These are phyloP conservation scores for Pemphigus obesinymphae DNA, from an alignment of 1,140 invertebrate species.

Conservation along the genomic window DNA sequence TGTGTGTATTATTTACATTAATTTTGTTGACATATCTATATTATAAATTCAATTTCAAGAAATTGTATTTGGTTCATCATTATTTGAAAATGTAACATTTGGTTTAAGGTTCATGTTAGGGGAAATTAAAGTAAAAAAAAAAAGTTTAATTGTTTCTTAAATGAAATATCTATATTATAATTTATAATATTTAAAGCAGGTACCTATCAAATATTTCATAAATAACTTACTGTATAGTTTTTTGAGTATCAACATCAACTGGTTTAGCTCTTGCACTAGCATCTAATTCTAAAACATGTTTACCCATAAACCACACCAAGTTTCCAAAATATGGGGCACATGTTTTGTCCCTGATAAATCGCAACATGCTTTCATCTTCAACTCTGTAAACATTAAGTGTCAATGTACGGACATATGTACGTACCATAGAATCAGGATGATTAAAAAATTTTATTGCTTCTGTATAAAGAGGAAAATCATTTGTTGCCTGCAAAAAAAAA, in stretches of 20 bases:
- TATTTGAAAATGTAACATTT: no score
- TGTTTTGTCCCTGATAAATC: constrained; percentile 91
- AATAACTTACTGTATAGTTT: constrained; percentile 52
- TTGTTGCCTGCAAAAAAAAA: constrained; percentile 73
- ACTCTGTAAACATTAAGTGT: constrained; percentile 96
- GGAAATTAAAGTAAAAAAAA: no score
- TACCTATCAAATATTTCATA: not conserved
- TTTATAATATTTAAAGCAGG: no score
- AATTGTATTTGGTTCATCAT: no score
- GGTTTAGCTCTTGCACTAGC: constrained; percentile 69
- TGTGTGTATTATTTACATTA: no score
- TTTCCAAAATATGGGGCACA: constrained; percentile 97
- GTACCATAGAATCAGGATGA: constrained; percentile 96
- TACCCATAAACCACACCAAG: constrained; percentile 98
- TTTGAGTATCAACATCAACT: constrained; percentile 78
- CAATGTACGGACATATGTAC: constrained; percentile 95
- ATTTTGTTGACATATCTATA: no score
- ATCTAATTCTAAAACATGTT: constrained; percentile 94
- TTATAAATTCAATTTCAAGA: no score
- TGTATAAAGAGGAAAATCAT: constrained; percentile 98
- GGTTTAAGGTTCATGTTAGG: no score
- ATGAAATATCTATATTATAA: no score
- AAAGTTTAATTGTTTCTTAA: no score
- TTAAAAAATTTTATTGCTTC: constrained; percentile 99
- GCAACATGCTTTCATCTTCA: constrained; percentile 90